phyloP scores from a whole-genome alignment of 2,888 invertebrate species.

The Colostygia pectinataria region DNA sequence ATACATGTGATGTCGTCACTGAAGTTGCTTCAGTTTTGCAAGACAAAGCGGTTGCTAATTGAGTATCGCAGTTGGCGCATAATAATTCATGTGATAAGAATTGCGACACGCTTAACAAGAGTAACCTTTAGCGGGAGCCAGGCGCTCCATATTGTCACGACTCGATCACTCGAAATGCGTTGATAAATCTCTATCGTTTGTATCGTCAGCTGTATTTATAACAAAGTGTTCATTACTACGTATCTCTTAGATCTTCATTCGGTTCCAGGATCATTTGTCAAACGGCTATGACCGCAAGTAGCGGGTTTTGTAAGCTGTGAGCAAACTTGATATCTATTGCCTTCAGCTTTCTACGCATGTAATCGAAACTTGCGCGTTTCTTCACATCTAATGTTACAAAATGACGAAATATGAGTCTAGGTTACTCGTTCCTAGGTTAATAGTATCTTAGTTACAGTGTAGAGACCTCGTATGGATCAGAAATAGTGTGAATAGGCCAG shows the following conservation, averaged over 20 bases:
- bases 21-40: conserved; percentile 5
- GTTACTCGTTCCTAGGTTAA: conserved; percentile 25
- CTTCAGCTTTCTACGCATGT: conserved; percentile 60
- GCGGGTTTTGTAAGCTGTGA: conserved; percentile 69
- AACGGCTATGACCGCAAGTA: conserved; percentile 62
- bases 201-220: conserved; percentile 55
- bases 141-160: conserved; percentile 74
- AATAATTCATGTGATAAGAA: conserved; percentile 58
- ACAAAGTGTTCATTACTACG: conserved; percentile 39
- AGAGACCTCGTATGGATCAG: neutral
- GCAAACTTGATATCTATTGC: conserved; percentile 72
- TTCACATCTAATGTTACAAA: conserved; percentile 45
- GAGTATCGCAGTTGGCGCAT: conserved; percentile 28
- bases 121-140: conserved; percentile 76
- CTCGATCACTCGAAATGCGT: conserved; percentile 55
- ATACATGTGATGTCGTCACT: neutral
- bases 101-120: conserved; percentile 77
- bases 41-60: conserved; percentile 33
- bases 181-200: conserved; percentile 71
- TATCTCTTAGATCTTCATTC: conserved; percentile 9
- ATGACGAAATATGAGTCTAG: conserved; percentile 36
- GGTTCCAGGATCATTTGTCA: conserved; percentile 60
- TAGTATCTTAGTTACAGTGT: neutral
- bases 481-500: conserved; percentile 3
- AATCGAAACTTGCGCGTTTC: conserved; percentile 56